Conservation (phyloP, 1,140 invertebrate genomes). For the Radopholus similis region DNA sequence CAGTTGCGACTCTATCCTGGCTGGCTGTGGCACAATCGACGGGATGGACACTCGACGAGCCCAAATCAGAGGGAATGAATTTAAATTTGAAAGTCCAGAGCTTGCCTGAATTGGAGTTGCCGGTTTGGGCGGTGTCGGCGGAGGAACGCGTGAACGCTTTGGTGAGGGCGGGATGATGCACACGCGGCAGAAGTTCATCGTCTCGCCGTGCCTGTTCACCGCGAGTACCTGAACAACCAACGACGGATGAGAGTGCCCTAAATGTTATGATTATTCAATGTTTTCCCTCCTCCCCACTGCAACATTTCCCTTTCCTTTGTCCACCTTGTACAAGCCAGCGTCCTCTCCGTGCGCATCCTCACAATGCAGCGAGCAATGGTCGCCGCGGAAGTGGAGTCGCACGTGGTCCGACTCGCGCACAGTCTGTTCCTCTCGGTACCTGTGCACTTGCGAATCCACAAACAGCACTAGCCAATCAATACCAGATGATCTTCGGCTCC, state of each 20-base stretch:
- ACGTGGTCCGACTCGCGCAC: constrained; percentile 50
- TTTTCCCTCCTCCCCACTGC: too few species aligned
- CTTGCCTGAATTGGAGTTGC: constrained; percentile 9
- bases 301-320: too few species aligned
- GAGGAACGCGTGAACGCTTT: constrained; percentile 31
- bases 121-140: constrained; percentile 48
- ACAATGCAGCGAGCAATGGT: constrained; percentile 50
- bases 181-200: constrained; percentile 60
- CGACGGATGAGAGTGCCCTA: too few species aligned
- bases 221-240: constrained; percentile 49
- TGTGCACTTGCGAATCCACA: too few species aligned
- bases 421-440: constrained; percentile 49
- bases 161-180: constrained; percentile 27
- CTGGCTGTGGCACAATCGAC: constrained; percentile 20
- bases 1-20: constrained; percentile 31
- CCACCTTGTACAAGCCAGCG: constrained; percentile 50
- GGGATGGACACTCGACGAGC: neutral
- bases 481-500: constrained; percentile 60
- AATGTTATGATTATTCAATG: too few species aligned
- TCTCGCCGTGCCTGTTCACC: constrained; percentile 61
- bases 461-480: too few species aligned
- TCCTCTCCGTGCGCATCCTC: constrained; percentile 29
- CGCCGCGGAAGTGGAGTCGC: constrained; percentile 43
- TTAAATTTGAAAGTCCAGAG: neutral
- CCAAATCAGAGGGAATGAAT: neutral